These are phyloP conservation scores for Watsonalla cultraria DNA, from an alignment of 2,888 invertebrate species.

Conservation along the genomic window DNA sequence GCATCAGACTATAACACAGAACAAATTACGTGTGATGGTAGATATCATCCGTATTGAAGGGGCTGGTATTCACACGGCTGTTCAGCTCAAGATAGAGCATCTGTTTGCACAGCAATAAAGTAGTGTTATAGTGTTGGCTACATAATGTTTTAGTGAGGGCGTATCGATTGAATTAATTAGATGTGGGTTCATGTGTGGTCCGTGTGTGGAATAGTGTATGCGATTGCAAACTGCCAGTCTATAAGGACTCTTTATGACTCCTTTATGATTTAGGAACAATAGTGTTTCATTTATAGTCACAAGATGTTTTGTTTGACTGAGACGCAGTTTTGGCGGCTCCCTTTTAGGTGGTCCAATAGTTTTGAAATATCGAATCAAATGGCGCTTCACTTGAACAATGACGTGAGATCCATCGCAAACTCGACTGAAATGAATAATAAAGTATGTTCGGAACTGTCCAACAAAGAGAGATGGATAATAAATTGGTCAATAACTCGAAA, in stretches of 20 bases:
- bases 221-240: constrained; percentile 54
- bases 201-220: constrained; percentile 51
- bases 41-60: constrained; percentile 13
- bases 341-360: constrained; percentile 19
- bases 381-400: constrained; percentile 1
- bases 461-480: not conserved
- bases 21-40: not conserved
- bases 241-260: constrained; percentile 52
- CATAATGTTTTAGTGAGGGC: constrained; percentile 67
- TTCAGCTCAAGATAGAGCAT: constrained; percentile 30
- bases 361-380: constrained; percentile 22
- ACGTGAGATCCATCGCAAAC: too few species aligned
- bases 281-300: constrained; percentile 39
- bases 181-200: constrained; percentile 74
- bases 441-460: not conserved
- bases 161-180: constrained; percentile 76
- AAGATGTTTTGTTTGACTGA: constrained; percentile 25
- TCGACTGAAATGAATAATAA: too few species aligned
- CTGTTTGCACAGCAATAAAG: constrained; percentile 53
- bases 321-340: constrained; percentile 26
- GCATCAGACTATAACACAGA: too few species aligned
- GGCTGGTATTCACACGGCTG: constrained; percentile 27
- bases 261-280: constrained; percentile 67
- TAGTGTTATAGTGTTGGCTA: constrained; percentile 51
- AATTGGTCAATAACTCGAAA: constrained; percentile 14